phyloP scores from a whole-genome alignment of 2,888 invertebrate genomes.

The Xanthorhoe designata region DNA sequence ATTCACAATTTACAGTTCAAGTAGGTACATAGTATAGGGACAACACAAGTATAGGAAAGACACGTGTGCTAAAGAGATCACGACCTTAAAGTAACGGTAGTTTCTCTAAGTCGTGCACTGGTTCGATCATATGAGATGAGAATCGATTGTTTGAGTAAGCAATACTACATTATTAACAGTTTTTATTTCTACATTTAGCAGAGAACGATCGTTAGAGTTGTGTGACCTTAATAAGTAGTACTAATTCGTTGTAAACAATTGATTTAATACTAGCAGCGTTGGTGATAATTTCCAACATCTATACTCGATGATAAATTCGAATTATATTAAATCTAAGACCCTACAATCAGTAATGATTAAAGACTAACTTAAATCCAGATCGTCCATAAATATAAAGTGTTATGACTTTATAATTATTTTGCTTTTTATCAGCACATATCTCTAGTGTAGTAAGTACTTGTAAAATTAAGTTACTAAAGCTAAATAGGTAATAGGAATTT shows the following conservation, averaged over 20 bases:
- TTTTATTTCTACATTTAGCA: slow-evolving; percentile 36
- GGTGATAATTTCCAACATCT: too few relatives aligned
- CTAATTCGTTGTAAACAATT: neutral
- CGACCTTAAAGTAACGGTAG: slow-evolving; percentile 66
- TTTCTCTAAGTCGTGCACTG: slow-evolving; percentile 50
- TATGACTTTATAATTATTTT: too few relatives aligned
- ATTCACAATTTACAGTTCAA: neutral
- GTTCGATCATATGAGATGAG: slow-evolving; percentile 63
- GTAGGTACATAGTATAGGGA: slow-evolving; percentile 33
- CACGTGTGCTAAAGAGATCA: slow-evolving; percentile 65
- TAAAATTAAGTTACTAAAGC: too few relatives aligned
- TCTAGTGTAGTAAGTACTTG: too few relatives aligned
- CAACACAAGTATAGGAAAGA: slow-evolving; percentile 45
- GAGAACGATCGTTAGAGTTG: slow-evolving; percentile 45
- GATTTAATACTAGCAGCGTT: neutral
- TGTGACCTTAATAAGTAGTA: slow-evolving; percentile 47
- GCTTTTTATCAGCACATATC: too few relatives aligned
- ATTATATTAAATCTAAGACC: too few relatives aligned
- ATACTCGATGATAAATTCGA: too few relatives aligned
- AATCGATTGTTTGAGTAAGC: slow-evolving; percentile 68
- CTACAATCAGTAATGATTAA: too few relatives aligned
- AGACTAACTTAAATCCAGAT: slow-evolving; percentile 1
- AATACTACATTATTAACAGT: slow-evolving; percentile 54
- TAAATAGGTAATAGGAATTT: too few relatives aligned
- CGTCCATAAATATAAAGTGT: too few relatives aligned